Base-by-base conservation (phyloP, 1,140 invertebrate species). In the Pentalonia nigronervosa region DNA sequence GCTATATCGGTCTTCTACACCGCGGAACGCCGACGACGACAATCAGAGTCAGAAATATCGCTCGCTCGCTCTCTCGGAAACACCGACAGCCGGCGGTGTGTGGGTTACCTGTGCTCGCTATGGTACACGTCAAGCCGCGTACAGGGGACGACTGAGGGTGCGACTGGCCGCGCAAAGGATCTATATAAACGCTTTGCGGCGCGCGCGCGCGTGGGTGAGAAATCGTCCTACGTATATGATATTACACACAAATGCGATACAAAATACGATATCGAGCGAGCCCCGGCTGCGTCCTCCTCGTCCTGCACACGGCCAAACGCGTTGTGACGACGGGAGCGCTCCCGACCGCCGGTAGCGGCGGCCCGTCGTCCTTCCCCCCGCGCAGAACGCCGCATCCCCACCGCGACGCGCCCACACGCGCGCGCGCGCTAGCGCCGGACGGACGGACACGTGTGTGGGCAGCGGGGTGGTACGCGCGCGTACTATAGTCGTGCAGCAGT, bases 141-240 rank as follows among this genome's bases (percentile, higher is more conserved):
- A n/a, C 91, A 14, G 41, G 81, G 91, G 34, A 93, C 76, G 91
- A 93, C 91, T 93, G 91, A 93, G 91, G 91, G 76, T 84, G 76
- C 76, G 81, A 20, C 34, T 23, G 47, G 45, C 45, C 25, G 45
- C 21, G 47, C 41, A 56, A 34, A 50, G 56, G 90, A 21, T 90
- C 30, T 20, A 21, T 60, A 60, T 67, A 67, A 67, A 67, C 60
- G 47, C 36, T 67, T 67, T 67, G 36, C 7, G 45, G 7, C 45
- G 90, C 41, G 48, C 67, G 67, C 36, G 87, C 34, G 50, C 20
- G 89, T 20, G 48, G 14, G 20, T 60, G 36, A 41, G 45, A 36
- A 45, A 30, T 25, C 30, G 60, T 67, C 60, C 30, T 11, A n/a
- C 60, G 60, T n/a, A 25, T 60, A 60, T 60, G 41, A 41, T 41